These are phyloP conservation scores for Actinia tenebrosa DNA, from an alignment of 64 coral and sea anemone genomes.

Conservation along the genomic window DNA sequence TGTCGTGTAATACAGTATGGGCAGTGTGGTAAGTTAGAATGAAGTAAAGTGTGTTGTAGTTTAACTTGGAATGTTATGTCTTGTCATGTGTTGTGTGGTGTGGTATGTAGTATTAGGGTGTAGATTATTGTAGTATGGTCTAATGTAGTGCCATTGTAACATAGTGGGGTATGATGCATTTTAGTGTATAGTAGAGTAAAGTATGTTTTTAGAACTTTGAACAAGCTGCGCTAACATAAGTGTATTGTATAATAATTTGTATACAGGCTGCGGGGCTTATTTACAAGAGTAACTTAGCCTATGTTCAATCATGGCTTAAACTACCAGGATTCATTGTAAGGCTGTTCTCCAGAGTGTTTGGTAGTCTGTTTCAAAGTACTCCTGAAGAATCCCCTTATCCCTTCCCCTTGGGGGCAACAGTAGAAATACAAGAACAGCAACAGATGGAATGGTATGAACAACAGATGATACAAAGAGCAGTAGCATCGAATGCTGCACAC, in stretches of 20 bases:
- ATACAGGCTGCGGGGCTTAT: slow-evolving; percentile 43
- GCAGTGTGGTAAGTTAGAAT: too few species aligned
- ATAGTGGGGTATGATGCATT: too few species aligned
- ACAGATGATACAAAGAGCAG: slow-evolving; percentile 58
- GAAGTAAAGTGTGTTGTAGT: too few species aligned
- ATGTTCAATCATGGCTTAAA: slow-evolving; percentile 52
- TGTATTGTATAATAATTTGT: background rate
- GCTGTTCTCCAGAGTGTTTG: slow-evolving; percentile 32
- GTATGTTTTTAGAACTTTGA: too few species aligned
- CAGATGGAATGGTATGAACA: slow-evolving; percentile 78
- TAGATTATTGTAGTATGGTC: too few species aligned
- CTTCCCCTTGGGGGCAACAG: slow-evolving; percentile 60
- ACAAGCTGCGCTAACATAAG: background rate
- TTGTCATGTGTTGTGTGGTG: too few species aligned
- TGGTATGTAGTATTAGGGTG: too few species aligned
- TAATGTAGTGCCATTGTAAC: too few species aligned
- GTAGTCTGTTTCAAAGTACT: slow-evolving; percentile 30
- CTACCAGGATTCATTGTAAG: slow-evolving; percentile 7
- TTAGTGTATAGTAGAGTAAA: too few species aligned
- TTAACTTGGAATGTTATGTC: too few species aligned
- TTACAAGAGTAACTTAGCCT: slow-evolving; percentile 44
- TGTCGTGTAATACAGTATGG: too few species aligned
- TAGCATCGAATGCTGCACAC: slow-evolving; percentile 38
- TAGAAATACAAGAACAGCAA: slow-evolving; percentile 79
- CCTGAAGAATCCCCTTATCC: slow-evolving; percentile 8